phyloP scores from a whole-genome alignment of 2,888 invertebrate genomes.

The Penaeus monodon region DNA sequence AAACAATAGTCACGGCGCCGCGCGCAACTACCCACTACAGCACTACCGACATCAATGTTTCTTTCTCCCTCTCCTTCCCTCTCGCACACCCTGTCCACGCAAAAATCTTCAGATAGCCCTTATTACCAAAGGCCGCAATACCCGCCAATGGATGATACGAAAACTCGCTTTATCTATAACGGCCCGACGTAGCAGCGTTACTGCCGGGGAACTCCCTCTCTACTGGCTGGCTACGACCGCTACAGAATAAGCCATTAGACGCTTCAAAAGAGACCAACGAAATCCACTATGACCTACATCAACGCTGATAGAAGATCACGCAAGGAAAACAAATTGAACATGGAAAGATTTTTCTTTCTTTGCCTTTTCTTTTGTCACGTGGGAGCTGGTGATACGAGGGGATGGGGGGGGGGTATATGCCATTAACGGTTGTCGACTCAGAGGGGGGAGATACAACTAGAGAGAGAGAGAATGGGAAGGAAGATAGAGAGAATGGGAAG shows the following conservation, averaged over 20 bases:
- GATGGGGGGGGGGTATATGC: constrained; percentile 7
- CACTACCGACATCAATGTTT: background rate
- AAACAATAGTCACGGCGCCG: constrained; percentile 55
- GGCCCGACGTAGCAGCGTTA: no score
- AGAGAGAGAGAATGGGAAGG: background rate
- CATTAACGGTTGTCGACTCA: constrained; percentile 5
- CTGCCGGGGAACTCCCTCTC: no score
- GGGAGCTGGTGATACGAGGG: background rate
- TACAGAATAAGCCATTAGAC: no score
- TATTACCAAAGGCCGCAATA: no score
- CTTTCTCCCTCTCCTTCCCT: background rate
- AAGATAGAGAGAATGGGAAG: background rate
- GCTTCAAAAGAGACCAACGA: no score
- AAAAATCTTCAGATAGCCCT: no score
- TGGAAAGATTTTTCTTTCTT: background rate
- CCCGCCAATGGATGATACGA: no score
- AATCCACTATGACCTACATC: no score
- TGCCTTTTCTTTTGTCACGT: background rate
- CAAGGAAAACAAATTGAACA: background rate
- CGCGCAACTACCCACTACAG: constrained; percentile 11
- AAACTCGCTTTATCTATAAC: no score
- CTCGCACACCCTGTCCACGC: no score
- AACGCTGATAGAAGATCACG: no score
- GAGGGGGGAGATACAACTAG: background rate
- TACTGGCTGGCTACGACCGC: no score